phyloP scores from a whole-genome alignment of 1,140 invertebrate genomes.

The Sinonovacula constricta region DNA sequence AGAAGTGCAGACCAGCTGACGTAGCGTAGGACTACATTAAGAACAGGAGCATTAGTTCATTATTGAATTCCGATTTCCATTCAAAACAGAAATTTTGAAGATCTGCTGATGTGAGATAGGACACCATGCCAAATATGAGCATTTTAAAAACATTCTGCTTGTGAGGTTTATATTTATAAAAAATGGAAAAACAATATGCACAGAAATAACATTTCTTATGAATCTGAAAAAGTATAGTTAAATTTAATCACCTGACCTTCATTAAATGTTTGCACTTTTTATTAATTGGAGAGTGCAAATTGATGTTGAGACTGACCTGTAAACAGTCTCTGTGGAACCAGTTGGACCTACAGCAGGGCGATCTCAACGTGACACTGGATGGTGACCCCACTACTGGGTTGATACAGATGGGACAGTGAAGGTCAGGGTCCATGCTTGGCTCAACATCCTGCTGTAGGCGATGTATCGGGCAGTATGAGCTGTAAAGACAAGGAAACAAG shows the following conservation, averaged over 20 bases:
- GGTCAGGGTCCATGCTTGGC: conserved; percentile 54
- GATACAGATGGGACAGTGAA: conserved; percentile 82
- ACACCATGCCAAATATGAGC: too few species aligned
- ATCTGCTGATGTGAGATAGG: too few species aligned
- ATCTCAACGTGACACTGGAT: conserved; percentile 79
- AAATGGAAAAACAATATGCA: too few species aligned
- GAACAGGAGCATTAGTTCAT: too few species aligned
- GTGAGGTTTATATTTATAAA: too few species aligned
- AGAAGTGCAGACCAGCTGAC: conserved; percentile 84
- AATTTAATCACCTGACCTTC: background rate
- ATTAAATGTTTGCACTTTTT: background rate
- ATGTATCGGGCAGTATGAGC: conserved; percentile 83
- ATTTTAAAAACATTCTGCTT: too few species aligned
- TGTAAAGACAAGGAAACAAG: too few species aligned
- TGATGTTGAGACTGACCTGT: conserved; percentile 77
- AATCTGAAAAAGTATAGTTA: background rate
- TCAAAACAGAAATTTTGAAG: too few species aligned
- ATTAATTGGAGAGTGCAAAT: background rate
- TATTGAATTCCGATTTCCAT: too few species aligned
- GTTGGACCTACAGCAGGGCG: conserved; percentile 83
- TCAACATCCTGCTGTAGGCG: conserved; percentile 80
- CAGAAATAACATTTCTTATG: too few species aligned
- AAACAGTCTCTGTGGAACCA: conserved; percentile 84
- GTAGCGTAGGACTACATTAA: conserved; percentile 81
- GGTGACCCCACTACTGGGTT: conserved; percentile 78